Base-by-base conservation (phyloP, 2,113 vertebrate species). In the Tinamus guttatus region DNA sequence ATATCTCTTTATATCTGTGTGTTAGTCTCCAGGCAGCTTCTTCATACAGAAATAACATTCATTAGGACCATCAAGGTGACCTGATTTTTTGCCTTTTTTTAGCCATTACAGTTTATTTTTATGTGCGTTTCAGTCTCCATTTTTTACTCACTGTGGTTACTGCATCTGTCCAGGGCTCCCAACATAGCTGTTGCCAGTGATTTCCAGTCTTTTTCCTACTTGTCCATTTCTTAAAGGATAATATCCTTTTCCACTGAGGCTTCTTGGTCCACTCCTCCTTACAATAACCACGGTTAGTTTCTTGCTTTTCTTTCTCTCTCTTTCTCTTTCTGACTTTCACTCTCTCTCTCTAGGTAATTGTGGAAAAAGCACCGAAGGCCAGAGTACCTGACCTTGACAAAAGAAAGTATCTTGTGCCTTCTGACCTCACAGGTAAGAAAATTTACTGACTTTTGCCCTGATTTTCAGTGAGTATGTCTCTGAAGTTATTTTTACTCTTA, bases 391-490 rank as follows among this genome's bases (percentile, higher is more conserved):
- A 99, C 58, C 96, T 99, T 96, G 99, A 99, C 97, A 99, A 99
- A 97, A 99, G 99, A 98, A 99, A 99, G 98, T 99, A 99, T 67
- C 97, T 99, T 0, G 99, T 99, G 91, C 99, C 99, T 93, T 99
- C 99, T 41, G 99, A 99, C 95, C 98, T 99, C 95, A 99, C 99
- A 93, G 99, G 99, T 99, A 97, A 98, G n/a, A 58, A 5, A 16
- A 45, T 62, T 36, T 47, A 3, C 36, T 21, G 74, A 25, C 38
- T 73, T 85, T 70, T 16, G 38, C 60, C 34, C 32, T 36, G 40
- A 16, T 58, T 87, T 36, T 52, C 13, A 7, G 11, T 62, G 38
- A 62, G 21, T 87, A 59, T 1, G 7, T 81, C 28, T 88, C 27
- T 79, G 67, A 84, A 90, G 11, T 73, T 49, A 24, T 86, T 92